These are phyloP conservation scores for Laupala kohalensis DNA, from an alignment of 1,140 invertebrate genomes.

Conservation along the genomic window DNA sequence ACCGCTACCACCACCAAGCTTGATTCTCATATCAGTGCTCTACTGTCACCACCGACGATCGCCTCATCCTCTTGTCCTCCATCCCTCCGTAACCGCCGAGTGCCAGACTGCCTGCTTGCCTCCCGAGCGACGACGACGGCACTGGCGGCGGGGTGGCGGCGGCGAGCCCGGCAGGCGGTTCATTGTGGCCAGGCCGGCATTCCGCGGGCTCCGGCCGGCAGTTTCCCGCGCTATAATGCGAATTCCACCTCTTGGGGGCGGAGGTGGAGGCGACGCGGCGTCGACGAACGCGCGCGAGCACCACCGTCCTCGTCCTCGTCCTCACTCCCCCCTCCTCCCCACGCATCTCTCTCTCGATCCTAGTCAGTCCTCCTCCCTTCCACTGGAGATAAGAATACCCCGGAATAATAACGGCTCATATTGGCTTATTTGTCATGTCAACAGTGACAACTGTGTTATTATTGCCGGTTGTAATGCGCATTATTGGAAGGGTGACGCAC, in stretches of 20 bases:
- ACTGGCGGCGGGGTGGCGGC: no score
- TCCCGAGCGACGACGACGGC: background rate
- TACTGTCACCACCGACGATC: background rate
- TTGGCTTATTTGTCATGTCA: background rate
- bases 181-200: background rate
- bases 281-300: no score
- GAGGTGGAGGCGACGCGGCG: background rate
- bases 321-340: background rate
- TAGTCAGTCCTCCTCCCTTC: no score
- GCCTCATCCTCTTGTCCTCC: background rate
- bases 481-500: background rate
- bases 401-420: background rate
- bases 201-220: background rate
- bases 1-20: background rate
- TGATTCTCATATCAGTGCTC: no score
- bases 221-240: background rate
- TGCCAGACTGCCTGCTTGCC: no score
- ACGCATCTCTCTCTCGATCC: background rate
- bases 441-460: background rate
- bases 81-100: background rate
- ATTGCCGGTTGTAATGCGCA: background rate
- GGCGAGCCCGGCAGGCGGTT: background rate
- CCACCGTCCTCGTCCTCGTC: no score
- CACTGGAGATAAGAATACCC: background rate
- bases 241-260: background rate